Conservation (phyloP, 1,140 invertebrate genomes). For the Adelges cooleyi region DNA sequence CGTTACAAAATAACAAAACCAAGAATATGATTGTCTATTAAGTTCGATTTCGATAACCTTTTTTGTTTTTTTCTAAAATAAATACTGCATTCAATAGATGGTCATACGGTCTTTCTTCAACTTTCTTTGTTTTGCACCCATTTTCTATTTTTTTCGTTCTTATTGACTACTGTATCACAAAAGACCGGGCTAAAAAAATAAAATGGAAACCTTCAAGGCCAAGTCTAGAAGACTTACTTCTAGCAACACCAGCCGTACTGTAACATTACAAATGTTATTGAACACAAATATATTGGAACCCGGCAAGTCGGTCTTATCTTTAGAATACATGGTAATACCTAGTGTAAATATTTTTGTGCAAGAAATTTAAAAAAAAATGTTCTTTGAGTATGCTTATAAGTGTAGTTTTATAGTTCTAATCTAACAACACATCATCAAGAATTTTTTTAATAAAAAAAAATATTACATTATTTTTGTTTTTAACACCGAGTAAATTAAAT, state of each 20-base stretch:
- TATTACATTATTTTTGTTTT: background rate
- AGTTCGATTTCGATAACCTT: too few relatives aligned
- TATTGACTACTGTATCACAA: background rate
- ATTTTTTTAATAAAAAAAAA: background rate
- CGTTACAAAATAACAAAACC: too few relatives aligned
- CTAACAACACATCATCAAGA: background rate
- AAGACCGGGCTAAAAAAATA: background rate
- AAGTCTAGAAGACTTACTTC: slow-evolving; percentile 8
- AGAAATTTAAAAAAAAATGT: background rate
- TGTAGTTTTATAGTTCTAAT: background rate
- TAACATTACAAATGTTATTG: slow-evolving; percentile 73
- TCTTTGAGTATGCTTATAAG: background rate
- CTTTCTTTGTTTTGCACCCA: background rate
- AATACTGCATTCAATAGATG: too few relatives aligned
- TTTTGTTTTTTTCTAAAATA: background rate
- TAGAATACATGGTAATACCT: slow-evolving; percentile 83
- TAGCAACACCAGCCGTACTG: slow-evolving; percentile 51
- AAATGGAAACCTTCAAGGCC: background rate
- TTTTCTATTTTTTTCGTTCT: background rate
- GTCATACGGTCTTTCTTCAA: background rate
- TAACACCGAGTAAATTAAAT: background rate
- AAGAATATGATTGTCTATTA: too few relatives aligned
- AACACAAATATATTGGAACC: slow-evolving; percentile 68
- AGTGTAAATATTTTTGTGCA: slow-evolving; percentile 26
- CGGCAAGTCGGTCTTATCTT: slow-evolving; percentile 66